A percentile compares a stretch with the other conserved stretches of the same genome.
These are phyloP conservation scores for Cettia cetti DNA, from an alignment of 2,113 vertebrate genomes.

Conservation along the genomic window DNA sequence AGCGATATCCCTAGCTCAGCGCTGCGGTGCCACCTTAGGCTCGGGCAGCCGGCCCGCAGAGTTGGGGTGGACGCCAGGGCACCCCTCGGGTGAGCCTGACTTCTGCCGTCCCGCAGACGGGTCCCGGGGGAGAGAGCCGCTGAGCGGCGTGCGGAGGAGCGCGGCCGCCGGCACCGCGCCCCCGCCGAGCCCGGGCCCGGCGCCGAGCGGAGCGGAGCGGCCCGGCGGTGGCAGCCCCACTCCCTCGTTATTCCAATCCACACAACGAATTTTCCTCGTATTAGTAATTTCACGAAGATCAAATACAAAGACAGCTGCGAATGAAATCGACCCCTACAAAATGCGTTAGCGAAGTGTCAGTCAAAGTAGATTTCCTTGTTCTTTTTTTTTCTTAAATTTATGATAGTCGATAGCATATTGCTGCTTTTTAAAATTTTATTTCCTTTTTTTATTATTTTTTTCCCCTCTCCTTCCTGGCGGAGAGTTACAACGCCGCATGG, in stretches of 20 bases:
- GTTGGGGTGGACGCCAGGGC: too few species aligned
- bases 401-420: background rate
- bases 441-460: too few species aligned
- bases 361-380: background rate
- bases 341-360: background rate
- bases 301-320: background rate
- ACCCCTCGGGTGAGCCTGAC: background rate
- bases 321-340: background rate
- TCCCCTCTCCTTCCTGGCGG: background rate
- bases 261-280: background rate
- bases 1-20: background rate
- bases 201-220: background rate
- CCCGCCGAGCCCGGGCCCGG: background rate
- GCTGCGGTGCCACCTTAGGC: background rate
- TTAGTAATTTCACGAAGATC: background rate
- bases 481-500: background rate
- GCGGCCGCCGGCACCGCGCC: too few species aligned
- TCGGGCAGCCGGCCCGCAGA: background rate
- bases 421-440: too few species aligned
- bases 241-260: background rate
- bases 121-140: background rate
- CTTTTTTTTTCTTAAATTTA: background rate
- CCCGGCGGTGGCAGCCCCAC: background rate
- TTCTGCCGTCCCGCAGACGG: background rate
- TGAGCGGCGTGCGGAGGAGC: background rate